Base-by-base conservation (phyloP, 2,797 vertebrate species). In the Dryobates pubescens region DNA sequence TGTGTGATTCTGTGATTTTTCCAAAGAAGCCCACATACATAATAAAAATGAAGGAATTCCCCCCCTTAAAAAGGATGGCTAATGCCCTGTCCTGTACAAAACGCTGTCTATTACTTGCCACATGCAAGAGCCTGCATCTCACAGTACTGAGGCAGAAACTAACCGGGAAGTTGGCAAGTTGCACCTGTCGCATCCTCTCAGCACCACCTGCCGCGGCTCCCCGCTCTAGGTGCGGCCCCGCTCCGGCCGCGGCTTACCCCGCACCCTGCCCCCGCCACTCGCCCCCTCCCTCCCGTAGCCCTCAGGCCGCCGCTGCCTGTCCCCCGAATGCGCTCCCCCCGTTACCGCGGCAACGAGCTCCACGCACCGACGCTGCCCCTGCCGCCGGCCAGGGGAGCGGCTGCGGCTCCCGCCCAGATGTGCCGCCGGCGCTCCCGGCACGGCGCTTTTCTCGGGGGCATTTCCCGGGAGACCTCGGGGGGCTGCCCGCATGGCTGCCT, bases 401-500 rank as follows among this genome's bases (percentile, higher is more conserved):
- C 65, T 18, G 47, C 65, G 17, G 47, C 29, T 47, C 34, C 77
- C 9, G 67, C 68, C 73, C 83, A 18, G 41, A 61, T 26, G 53
- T 53, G 85, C 73, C 59, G 43, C 49, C 43, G 45, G 19, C 47
- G 43, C 38, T 36, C 34, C n/a, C 47, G 10, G 53, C 69, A 30
- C 77, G 3, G 69, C 89, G 45, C 71, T 89, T 92, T 43, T 9
- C 26, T 45, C 38, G 45, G 36, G 38, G 45, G 54, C 32, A 6
- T 18, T 14, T 32, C 17, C 51, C 11, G 24, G 32, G 29, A 41
- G 36, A 30, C 13, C 16, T 13, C 34, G 32, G 65, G 24, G 67
- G 51, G 24, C 69, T 95, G 86, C 75, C 83, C 73, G 71, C 93
- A 69, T 64, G 95, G 92, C 92, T 63, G 88, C 92, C 77, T 26